phyloP scores from a whole-genome alignment of 2,888 invertebrate species.

The Morpho helenor region DNA sequence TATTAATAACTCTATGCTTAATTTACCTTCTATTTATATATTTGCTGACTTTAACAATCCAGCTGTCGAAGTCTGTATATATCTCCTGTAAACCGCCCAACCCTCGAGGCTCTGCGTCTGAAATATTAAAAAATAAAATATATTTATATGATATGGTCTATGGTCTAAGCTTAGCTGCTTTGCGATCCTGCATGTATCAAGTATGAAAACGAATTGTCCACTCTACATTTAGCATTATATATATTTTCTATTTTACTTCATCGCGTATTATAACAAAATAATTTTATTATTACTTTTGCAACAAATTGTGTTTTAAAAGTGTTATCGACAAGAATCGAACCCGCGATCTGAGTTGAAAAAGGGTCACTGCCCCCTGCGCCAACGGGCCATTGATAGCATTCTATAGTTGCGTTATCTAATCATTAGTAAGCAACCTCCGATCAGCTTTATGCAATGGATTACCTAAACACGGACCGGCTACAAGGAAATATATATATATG shows the following conservation, averaged over 20 bases:
- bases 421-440: neutral
- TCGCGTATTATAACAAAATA: too few species aligned
- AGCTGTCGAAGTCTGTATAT: conserved; percentile 50
- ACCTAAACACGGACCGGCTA: conserved; percentile 4
- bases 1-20: neutral
- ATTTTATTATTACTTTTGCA: too few species aligned
- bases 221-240: too few species aligned
- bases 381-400: neutral
- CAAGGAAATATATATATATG: conserved; percentile 12
- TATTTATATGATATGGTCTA: neutral
- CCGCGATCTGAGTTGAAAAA: too few species aligned
- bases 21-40: conserved; percentile 28
- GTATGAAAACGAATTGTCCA: too few species aligned
- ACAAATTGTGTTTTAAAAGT: too few species aligned
- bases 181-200: neutral
- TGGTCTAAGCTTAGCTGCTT: too few species aligned
- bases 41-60: conserved; percentile 39
- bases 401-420: neutral
- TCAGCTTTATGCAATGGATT: conserved; percentile 11
- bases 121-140: conserved; percentile 11
- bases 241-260: too few species aligned
- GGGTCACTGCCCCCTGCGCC: too few species aligned
- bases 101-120: conserved; percentile 14
- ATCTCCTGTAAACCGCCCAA: conserved; percentile 38
- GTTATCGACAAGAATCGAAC: too few species aligned